phyloP scores from a whole-genome alignment of 2,797 vertebrate genomes.

The Falco columbarius region DNA sequence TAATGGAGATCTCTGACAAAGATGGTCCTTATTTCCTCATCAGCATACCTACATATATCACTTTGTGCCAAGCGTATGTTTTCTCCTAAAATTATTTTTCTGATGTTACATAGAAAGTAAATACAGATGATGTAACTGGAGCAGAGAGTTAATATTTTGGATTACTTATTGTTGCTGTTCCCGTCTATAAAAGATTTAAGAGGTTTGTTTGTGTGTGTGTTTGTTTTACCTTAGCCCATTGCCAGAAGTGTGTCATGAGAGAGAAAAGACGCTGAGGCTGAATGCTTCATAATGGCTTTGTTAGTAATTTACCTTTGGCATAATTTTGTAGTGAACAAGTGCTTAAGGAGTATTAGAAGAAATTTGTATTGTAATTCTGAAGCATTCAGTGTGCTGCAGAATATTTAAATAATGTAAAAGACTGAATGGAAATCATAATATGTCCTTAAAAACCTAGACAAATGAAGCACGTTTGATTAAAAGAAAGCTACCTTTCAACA shows the following conservation, averaged over 20 bases:
- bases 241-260: not conserved
- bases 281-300: not conserved
- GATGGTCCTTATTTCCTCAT: not conserved
- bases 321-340: not conserved
- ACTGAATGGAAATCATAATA: not conserved
- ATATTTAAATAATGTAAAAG: not conserved
- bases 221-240: not conserved
- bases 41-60: not conserved
- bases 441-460: not conserved
- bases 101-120: not conserved
- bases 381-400: not conserved
- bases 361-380: not conserved
- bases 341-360: not conserved
- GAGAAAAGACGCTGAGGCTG: not conserved
- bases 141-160: not conserved
- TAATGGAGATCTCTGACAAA: not conserved
- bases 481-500: not conserved
- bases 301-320: not conserved
- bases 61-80: not conserved
- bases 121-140: not conserved
- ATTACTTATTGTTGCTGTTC: not conserved
- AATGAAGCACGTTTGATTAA: not conserved
- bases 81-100: not conserved
- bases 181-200: not conserved
- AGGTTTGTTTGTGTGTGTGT: not conserved